Conservation (phyloP, 1,140 invertebrate species). For the Dryas iulia region DNA sequence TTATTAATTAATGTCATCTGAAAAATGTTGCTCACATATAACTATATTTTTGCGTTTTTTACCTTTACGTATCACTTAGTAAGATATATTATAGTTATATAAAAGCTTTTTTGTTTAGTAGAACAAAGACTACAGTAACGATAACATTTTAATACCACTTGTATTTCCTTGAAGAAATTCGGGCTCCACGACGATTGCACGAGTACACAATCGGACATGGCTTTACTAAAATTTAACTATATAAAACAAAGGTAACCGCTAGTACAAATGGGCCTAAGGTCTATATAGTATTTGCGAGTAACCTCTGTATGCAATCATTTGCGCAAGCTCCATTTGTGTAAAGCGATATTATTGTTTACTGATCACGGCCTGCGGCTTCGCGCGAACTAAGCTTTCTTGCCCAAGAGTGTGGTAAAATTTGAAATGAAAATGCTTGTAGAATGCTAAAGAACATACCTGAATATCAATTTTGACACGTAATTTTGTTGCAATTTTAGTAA, state of each 20-base stretch:
- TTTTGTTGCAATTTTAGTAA: neutral
- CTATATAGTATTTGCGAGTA: neutral
- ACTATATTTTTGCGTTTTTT: too few relatives aligned
- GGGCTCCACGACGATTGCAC: too few relatives aligned
- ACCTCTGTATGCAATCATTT: slow-evolving; percentile 4
- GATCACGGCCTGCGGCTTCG: neutral
- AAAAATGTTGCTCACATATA: too few relatives aligned
- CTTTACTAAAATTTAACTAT: too few relatives aligned
- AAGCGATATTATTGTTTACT: slow-evolving; percentile 9
- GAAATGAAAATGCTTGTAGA: neutral
- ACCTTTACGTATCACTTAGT: too few relatives aligned
- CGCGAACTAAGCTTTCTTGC: neutral
- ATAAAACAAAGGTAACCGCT: neutral
- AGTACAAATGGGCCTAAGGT: neutral
- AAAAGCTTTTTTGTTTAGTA: too few relatives aligned
- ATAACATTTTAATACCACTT: too few relatives aligned
- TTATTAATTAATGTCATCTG: too few relatives aligned
- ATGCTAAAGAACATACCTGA: neutral
- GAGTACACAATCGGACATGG: too few relatives aligned
- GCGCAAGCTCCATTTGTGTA: neutral
- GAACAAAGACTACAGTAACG: too few relatives aligned
- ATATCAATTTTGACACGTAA: neutral
- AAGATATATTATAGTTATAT: too few relatives aligned
- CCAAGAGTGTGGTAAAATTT: neutral
- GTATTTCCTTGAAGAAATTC: too few relatives aligned